Evolutionary conservation across 2,888 invertebrate genomes (phyloP).

Genomic region (Perizoma flavofasciatum): DNA sequence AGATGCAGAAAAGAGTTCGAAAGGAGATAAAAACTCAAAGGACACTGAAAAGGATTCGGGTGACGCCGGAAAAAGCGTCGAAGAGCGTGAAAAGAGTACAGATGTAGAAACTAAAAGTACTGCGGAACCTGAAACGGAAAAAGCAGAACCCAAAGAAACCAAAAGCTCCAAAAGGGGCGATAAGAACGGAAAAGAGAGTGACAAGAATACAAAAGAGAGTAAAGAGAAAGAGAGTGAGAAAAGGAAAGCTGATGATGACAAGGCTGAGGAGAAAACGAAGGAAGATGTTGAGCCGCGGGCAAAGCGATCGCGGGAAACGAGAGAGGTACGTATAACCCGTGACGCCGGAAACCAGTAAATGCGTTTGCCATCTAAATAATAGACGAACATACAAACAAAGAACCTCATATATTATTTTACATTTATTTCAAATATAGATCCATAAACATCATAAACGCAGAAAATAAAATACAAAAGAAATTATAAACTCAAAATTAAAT

Average conservation of each 20-base stretch:
- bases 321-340: slow-evolving; percentile 60
- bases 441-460: too few species aligned
- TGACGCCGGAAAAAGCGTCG: slow-evolving; percentile 20
- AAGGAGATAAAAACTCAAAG: slow-evolving; percentile 7
- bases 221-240: slow-evolving; percentile 40
- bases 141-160: slow-evolving; percentile 5
- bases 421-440: too few species aligned
- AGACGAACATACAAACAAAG: too few species aligned
- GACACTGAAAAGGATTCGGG: slow-evolving; percentile 6
- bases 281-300: slow-evolving; percentile 68
- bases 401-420: too few species aligned
- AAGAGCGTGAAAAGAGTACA: slow-evolving; percentile 24
- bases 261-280: slow-evolving; percentile 46
- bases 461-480: too few species aligned
- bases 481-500: too few species aligned
- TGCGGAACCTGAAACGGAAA: slow-evolving; percentile 22
- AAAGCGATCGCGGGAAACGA: slow-evolving; percentile 58
- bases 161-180: neutral
- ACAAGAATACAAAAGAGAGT: slow-evolving; percentile 8
- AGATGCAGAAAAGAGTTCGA: slow-evolving; percentile 12
- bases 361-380: too few species aligned
- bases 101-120: slow-evolving; percentile 23
- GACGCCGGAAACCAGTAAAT: neutral
- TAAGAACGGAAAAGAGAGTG: slow-evolving; percentile 13
- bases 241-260: slow-evolving; percentile 34